Percentiles rank a stretch among this genome's conserved stretches.
phyloP scores from a whole-genome alignment of 2,797 vertebrate species.

The Lateolabrax maculatus region DNA sequence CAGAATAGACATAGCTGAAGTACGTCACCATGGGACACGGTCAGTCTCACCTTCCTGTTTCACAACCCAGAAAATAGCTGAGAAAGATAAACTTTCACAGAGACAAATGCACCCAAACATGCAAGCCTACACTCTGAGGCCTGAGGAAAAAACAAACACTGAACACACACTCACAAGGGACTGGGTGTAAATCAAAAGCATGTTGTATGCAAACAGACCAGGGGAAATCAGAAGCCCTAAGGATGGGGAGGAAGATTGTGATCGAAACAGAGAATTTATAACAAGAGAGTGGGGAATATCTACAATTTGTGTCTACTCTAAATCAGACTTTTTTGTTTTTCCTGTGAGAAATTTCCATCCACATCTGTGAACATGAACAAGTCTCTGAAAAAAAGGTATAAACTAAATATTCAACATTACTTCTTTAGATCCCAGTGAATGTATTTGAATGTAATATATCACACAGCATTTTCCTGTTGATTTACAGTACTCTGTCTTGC shows the following conservation, averaged over 20 bases:
- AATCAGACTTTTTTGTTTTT: conserved; percentile 41
- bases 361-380: conserved; percentile 45
- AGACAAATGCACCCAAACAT: conserved; percentile 54
- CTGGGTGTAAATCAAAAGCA: conserved; percentile 71
- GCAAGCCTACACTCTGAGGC: conserved; percentile 39
- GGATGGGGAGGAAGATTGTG: conserved; percentile 62
- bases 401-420: conserved; percentile 13
- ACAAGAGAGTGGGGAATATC: conserved; percentile 58
- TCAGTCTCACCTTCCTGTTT: conserved; percentile 72
- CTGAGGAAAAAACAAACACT: conserved; percentile 40
- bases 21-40: conserved; percentile 54
- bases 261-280: conserved; percentile 60
- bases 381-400: not conserved
- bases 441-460: not conserved
- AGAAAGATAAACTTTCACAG: conserved; percentile 49
- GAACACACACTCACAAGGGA: conserved; percentile 49
- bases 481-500: not conserved
- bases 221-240: conserved; percentile 63
- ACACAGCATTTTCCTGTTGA: not conserved
- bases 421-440: not conserved
- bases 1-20: conserved; percentile 61
- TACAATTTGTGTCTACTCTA: conserved; percentile 47
- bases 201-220: conserved; percentile 63
- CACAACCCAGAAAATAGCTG: conserved; percentile 57
- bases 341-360: conserved; percentile 45